phyloP scores from a whole-genome alignment of 2,888 invertebrate genomes.

The Marasmarcha lunaedactyla region DNA sequence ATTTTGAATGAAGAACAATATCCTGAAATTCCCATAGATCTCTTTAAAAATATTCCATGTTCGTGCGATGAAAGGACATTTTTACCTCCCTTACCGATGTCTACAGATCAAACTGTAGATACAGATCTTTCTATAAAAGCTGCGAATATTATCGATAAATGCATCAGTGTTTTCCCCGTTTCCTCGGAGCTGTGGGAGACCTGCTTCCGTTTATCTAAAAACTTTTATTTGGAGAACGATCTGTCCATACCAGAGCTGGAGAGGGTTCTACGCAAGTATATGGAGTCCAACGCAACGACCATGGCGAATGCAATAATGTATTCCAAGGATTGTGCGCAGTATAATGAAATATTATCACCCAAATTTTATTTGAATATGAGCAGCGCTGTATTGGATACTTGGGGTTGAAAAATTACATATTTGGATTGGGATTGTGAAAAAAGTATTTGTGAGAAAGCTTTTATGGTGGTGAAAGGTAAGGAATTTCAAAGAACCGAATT shows the following conservation, averaged over 20 bases:
- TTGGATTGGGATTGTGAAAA: too few relatives aligned
- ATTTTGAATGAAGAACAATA: constrained; percentile 49
- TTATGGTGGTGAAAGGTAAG: too few relatives aligned
- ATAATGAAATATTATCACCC: constrained; percentile 51
- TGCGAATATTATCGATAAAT: constrained; percentile 46
- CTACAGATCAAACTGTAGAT: constrained; percentile 17
- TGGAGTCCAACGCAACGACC: constrained; percentile 53
- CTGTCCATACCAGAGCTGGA: constrained; percentile 62
- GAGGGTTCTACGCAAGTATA: constrained; percentile 63
- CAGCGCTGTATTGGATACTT: constrained; percentile 55
- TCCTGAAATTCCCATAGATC: constrained; percentile 29
- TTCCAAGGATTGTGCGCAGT: constrained; percentile 53
- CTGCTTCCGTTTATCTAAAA: constrained; percentile 47
- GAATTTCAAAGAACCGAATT: too few relatives aligned
- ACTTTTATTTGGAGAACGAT: constrained; percentile 48
- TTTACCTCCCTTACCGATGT: constrained; percentile 18
- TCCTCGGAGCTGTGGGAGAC: constrained; percentile 47
- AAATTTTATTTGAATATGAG: constrained; percentile 62
- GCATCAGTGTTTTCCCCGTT: constrained; percentile 47
- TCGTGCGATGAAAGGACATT: constrained; percentile 47
- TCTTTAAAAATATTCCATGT: constrained; percentile 39
- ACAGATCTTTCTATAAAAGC: constrained; percentile 35
- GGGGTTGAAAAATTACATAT: constrained; percentile 30
- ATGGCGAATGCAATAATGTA: constrained; percentile 62
- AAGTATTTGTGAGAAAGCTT: too few relatives aligned